phyloP scores from a whole-genome alignment of 2,113 vertebrate species.

The Centropus bengalensis region DNA sequence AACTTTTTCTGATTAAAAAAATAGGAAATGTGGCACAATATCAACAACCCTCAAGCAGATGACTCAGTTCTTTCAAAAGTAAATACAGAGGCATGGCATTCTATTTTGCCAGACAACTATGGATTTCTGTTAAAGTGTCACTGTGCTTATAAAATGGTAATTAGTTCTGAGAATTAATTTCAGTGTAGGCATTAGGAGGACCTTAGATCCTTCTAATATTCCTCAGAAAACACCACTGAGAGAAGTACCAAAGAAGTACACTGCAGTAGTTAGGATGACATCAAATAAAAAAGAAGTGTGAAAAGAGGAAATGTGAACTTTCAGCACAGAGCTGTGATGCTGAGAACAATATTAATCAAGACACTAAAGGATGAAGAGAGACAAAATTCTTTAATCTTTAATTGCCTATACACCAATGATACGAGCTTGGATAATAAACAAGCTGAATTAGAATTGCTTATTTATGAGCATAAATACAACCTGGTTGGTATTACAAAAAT shows the following conservation, averaged over 20 bases:
- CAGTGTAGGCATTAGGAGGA: neutral
- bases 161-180: constrained; percentile 21
- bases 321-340: neutral
- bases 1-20: neutral
- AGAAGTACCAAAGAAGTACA: neutral
- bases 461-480: constrained; percentile 56
- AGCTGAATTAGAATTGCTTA: constrained; percentile 58
- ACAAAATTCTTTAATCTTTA: constrained; percentile 68
- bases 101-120: neutral
- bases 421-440: constrained; percentile 51
- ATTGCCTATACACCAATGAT: constrained; percentile 29
- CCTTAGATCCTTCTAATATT: neutral
- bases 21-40: neutral
- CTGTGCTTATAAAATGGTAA: neutral
- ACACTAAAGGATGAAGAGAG: constrained; percentile 26
- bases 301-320: constrained; percentile 29
- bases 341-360: constrained; percentile 63
- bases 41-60: neutral
- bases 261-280: neutral
- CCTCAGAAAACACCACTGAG: neutral
- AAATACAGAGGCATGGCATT: neutral
- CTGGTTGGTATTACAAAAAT: constrained; percentile 3
- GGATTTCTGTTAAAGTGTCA: neutral
- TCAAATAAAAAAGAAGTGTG: constrained; percentile 1
- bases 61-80: neutral